Evolutionary conservation across 1,140 invertebrate species (phyloP).

Genomic region (Grapholita molesta): DNA sequence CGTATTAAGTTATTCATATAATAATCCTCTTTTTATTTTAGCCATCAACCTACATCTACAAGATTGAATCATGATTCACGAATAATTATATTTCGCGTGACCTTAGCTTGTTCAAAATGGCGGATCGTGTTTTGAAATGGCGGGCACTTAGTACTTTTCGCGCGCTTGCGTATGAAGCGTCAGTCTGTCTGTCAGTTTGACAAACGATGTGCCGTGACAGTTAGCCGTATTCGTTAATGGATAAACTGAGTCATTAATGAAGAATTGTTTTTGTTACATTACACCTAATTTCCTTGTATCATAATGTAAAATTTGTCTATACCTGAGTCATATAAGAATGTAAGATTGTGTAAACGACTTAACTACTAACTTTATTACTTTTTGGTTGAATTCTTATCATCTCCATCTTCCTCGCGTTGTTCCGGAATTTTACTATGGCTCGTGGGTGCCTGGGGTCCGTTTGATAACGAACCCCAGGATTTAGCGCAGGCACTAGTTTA

Average conservation of each 20-base stretch:
- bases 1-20: background rate
- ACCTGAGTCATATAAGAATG: too few relatives aligned
- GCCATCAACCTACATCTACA: background rate
- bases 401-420: too few relatives aligned
- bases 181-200: constrained; percentile 10
- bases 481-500: too few relatives aligned
- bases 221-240: background rate
- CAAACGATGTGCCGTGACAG: constrained; percentile 12
- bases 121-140: background rate
- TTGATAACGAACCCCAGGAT: too few relatives aligned
- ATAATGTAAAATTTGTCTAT: background rate
- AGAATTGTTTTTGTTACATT: background rate
- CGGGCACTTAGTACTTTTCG: background rate
- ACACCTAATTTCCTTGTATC: background rate
- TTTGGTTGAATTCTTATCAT: too few relatives aligned
- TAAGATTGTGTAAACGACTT: too few relatives aligned
- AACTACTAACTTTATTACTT: too few relatives aligned
- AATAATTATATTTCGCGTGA: background rate
- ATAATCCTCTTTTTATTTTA: background rate
- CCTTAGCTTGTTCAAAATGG: background rate
- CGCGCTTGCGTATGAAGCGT: background rate
- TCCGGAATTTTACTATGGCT: too few relatives aligned
- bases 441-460: too few relatives aligned
- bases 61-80: constrained; percentile 2
- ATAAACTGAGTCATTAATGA: constrained; percentile 9